phyloP scores from a whole-genome alignment of 2,113 vertebrate genomes.

The Sturnira hondurensis region DNA sequence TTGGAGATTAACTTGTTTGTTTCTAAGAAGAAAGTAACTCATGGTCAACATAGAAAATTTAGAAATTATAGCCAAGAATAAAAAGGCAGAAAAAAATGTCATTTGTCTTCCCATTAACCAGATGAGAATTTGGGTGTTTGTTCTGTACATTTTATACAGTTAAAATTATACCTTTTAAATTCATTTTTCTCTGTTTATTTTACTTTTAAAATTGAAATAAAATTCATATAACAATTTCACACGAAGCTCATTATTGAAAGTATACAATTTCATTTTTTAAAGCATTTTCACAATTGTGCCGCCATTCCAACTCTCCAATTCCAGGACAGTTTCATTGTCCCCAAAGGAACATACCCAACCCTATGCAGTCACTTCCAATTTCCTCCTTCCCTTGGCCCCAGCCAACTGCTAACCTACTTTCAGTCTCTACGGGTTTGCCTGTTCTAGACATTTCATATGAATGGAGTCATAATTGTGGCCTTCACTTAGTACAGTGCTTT shows the following conservation, averaged over 20 bases:
- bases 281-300: background rate
- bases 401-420: background rate
- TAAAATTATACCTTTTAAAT: background rate
- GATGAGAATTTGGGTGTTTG: background rate
- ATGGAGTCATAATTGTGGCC: background rate
- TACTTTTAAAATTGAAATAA: background rate
- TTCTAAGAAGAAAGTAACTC: background rate
- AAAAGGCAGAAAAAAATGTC: background rate
- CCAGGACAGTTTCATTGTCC: background rate
- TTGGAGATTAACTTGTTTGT: background rate
- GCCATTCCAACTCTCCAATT: background rate
- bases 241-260: background rate
- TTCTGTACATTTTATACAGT: background rate
- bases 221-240: background rate
- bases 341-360: background rate
- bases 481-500: background rate
- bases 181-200: background rate
- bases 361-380: background rate
- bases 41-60: background rate
- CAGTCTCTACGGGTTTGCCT: background rate
- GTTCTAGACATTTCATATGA: background rate
- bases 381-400: background rate
- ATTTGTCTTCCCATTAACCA: background rate
- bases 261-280: background rate
- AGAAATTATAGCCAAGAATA: background rate